These are phyloP conservation scores for Dipodomys spectabilis DNA, from an alignment of 2,113 vertebrate species.

Conservation along the genomic window DNA sequence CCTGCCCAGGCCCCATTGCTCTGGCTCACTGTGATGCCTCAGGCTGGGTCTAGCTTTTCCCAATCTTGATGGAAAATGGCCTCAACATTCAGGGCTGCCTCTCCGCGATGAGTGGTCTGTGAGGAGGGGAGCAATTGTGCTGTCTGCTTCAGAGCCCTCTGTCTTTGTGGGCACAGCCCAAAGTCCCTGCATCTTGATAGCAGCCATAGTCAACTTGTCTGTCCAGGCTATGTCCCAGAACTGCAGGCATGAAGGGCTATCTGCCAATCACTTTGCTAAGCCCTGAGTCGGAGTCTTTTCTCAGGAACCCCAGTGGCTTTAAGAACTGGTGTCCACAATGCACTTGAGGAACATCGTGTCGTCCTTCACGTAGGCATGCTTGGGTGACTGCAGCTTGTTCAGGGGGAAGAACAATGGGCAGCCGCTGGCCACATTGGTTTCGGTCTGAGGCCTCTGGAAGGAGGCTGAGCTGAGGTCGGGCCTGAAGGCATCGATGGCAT, in stretches of 20 bases:
- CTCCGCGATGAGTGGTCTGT: not conserved
- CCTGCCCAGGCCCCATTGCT: not conserved
- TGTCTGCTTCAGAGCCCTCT: not conserved
- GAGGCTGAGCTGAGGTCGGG: slow-evolving; percentile 87
- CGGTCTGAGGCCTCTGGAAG: slow-evolving; percentile 87
- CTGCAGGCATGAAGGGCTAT: not conserved
- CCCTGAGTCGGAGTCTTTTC: not conserved
- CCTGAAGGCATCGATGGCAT: slow-evolving; percentile 86
- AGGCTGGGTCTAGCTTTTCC: not conserved
- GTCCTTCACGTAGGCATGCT: slow-evolving; percentile 87
- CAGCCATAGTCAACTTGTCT: not conserved
- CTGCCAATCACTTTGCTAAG: not conserved
- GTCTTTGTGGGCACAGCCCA: not conserved
- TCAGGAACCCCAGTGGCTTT: fast-evolving
- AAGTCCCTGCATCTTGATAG: not conserved
- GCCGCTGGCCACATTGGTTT: slow-evolving; percentile 90
- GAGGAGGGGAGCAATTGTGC: too few species aligned
- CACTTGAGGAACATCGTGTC: slow-evolving; percentile 90
- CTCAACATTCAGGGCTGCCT: not conserved
- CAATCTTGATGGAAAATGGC: not conserved
- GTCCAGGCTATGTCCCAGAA: not conserved
- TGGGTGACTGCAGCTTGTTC: slow-evolving; percentile 85
- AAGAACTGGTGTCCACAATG: slow-evolving; percentile 85
- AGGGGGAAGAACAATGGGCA: slow-evolving; percentile 89
- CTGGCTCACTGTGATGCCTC: not conserved